Evolutionary conservation across 2,797 vertebrate species (phyloP).

Genomic region (Periophthalmus magnuspinnatus): DNA sequence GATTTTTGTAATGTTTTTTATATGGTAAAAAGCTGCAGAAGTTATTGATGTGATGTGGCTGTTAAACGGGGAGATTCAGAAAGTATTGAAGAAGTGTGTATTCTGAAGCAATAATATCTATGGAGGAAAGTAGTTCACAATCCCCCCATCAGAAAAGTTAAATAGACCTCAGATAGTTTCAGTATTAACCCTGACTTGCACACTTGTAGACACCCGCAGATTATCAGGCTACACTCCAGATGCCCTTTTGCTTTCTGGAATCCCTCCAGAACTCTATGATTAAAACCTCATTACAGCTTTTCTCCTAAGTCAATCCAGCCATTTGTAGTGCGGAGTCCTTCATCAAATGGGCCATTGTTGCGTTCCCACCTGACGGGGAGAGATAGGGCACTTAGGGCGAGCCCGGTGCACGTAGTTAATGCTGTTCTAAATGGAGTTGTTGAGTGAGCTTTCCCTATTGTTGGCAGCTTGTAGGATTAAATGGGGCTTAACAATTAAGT

Average conservation of each 20-base stretch:
- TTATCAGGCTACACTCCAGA: neutral
- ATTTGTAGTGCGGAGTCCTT: constrained; percentile 37
- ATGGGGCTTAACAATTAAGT: constrained; percentile 51
- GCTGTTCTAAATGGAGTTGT: constrained; percentile 29
- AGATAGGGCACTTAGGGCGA: constrained; percentile 44
- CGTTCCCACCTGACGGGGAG: constrained; percentile 46
- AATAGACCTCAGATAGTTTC: no score
- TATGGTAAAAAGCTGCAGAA: no score
- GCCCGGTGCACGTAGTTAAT: constrained; percentile 36
- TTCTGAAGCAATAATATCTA: no score
- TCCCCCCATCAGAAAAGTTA: no score
- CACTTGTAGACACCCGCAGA: neutral
- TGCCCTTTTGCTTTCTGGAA: constrained; percentile 22
- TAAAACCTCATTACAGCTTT: constrained; percentile 46
- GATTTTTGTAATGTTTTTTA: no score
- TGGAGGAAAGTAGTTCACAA: no score
- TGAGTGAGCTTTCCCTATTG: constrained; percentile 50
- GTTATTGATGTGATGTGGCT: no score
- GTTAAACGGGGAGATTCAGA: no score
- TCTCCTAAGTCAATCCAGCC: constrained; percentile 12
- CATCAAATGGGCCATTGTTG: constrained; percentile 54
- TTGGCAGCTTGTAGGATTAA: constrained; percentile 60
- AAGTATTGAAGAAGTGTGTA: no score
- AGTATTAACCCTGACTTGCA: neutral
- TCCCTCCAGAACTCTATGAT: constrained; percentile 23